Evolutionary conservation across 2,888 invertebrate species (phyloP).

Genomic region (Alviniconcha strummeri): DNA sequence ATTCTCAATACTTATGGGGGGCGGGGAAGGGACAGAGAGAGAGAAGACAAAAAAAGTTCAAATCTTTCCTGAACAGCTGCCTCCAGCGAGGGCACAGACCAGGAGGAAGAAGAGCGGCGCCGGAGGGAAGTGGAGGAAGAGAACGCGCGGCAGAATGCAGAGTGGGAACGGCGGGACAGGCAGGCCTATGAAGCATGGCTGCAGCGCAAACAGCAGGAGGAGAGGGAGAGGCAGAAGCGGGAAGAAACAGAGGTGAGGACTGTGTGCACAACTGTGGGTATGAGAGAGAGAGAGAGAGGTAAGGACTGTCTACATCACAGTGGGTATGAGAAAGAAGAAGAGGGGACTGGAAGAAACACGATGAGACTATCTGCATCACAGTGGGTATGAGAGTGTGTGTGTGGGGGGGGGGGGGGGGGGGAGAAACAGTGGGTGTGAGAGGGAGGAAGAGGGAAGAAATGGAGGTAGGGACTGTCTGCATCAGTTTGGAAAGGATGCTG

Average conservation of each 20-base stretch:
- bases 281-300: background rate
- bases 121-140: constrained; percentile 48
- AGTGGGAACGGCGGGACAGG: constrained; percentile 65
- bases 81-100: constrained; percentile 48
- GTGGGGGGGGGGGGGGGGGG: background rate
- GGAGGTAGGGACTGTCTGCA: background rate
- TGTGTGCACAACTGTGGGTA: background rate
- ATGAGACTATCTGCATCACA: no score
- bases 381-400: no score
- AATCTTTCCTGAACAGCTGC: background rate
- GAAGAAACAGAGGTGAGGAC: constrained; percentile 63
- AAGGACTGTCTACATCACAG: background rate
- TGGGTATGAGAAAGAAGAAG: background rate
- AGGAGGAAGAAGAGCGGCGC: constrained; percentile 41
- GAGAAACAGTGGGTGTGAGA: background rate
- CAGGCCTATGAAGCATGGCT: constrained; percentile 57
- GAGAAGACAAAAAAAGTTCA: no score
- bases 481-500: no score
- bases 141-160: constrained; percentile 51
- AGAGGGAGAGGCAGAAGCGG: constrained; percentile 56
- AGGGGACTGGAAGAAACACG: background rate
- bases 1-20: background rate
- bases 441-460: background rate
- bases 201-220: constrained; percentile 59
- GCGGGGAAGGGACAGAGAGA: no score